A percentile compares a stretch with the other conserved stretches of the same genome.
Conservation (phyloP, 2,797 vertebrate genomes). For the Acridotheres tristis region DNA sequence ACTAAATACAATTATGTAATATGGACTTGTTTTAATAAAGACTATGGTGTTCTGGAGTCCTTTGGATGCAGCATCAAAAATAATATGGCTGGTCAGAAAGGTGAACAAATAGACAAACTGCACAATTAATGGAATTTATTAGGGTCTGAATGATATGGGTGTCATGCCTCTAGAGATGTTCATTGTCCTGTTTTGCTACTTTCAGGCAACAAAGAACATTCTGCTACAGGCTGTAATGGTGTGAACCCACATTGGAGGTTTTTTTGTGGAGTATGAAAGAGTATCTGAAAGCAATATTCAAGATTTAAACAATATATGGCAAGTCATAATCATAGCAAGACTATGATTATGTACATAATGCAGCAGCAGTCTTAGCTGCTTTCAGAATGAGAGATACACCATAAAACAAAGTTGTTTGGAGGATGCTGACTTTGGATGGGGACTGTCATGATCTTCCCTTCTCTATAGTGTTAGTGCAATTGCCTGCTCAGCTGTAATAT, state of each 20-base stretch:
- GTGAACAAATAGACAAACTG: neutral
- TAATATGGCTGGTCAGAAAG: neutral
- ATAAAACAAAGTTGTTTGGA: slow-evolving; percentile 33
- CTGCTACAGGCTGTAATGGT: neutral
- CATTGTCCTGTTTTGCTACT: neutral
- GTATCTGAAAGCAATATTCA: slow-evolving; percentile 7
- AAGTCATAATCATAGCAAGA: slow-evolving; percentile 23
- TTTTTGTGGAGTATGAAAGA: neutral
- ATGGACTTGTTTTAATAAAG: neutral
- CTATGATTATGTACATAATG: slow-evolving; percentile 6
- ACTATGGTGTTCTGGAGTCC: neutral
- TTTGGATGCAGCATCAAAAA: neutral
- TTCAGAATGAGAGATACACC: neutral
- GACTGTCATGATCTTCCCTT: neutral
- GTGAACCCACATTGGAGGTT: neutral
- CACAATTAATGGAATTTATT: slow-evolving; percentile 24
- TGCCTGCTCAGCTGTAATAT: neutral
- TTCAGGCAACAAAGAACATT: slow-evolving; percentile 22
- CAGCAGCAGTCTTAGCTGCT: neutral
- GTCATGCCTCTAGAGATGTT: neutral
- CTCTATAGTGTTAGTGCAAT: neutral
- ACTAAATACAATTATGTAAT: neutral
- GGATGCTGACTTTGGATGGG: slow-evolving; percentile 1
- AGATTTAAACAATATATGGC: slow-evolving; percentile 36
- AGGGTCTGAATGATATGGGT: neutral